A percentile compares a stretch with the other conserved stretches of the same genome.
These are phyloP conservation scores for Amblyjoppa proteus DNA, from an alignment of 2,888 invertebrate species.

Conservation along the genomic window DNA sequence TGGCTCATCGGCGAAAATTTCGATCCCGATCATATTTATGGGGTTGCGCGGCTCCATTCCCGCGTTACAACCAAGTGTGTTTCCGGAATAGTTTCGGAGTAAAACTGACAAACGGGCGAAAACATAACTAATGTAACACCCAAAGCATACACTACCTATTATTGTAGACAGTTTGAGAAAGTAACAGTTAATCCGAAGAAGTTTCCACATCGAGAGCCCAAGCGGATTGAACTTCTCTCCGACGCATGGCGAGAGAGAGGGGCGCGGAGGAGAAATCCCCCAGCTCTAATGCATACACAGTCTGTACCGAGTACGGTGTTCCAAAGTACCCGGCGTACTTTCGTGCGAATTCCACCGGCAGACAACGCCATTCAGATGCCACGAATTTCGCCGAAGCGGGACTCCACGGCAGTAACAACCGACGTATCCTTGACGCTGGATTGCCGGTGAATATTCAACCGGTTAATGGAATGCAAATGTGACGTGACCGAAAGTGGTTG, in stretches of 20 bases:
- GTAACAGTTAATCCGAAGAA: constrained; percentile 12
- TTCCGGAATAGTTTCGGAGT: too few species aligned
- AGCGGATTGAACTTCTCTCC: constrained; percentile 17
- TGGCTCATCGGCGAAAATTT: background rate
- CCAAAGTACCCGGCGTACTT: constrained; percentile 34
- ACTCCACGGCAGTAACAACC: background rate
- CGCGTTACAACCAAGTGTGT: background rate
- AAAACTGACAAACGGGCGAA: background rate
- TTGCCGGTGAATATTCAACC: constrained; percentile 72
- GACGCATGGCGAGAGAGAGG: background rate
- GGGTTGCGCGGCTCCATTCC: too few species aligned
- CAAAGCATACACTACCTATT: background rate
- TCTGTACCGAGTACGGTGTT: constrained; percentile 3
- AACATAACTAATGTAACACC: constrained; percentile 12
- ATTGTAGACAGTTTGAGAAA: background rate
- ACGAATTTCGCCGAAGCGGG: constrained; percentile 27
- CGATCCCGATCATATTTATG: background rate
- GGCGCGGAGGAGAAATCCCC: constrained; percentile 2
- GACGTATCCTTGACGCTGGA: constrained; percentile 56
- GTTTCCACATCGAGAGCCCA: constrained; percentile 13
- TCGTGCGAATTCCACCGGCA: constrained; percentile 54
- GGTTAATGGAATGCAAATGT: constrained; percentile 73
- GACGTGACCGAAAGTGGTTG: constrained; percentile 68
- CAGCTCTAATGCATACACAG: constrained; percentile 4
- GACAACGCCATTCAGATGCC: constrained; percentile 36